These are phyloP conservation scores for Mechanitis mazaeus DNA, from an alignment of 2,888 invertebrate species.

Conservation along the genomic window DNA sequence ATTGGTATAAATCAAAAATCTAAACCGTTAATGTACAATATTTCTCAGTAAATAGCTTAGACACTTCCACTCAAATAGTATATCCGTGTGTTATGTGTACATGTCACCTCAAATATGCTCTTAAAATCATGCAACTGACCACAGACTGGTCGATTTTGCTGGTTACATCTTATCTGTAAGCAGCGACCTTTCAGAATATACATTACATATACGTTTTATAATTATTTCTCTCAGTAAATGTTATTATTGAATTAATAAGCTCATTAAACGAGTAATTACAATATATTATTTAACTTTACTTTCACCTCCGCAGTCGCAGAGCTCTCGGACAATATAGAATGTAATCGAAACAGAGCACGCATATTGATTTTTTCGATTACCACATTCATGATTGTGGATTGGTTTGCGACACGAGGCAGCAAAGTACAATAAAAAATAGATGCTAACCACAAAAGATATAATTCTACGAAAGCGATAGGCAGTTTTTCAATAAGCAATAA, in stretches of 20 bases:
- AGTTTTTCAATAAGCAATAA: conserved; percentile 76
- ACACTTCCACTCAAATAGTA: conserved; percentile 27
- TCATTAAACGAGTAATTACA: conserved; percentile 26
- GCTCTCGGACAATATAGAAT: conserved; percentile 17
- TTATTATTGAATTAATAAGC: conserved; percentile 31
- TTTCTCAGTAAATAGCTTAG: too few species aligned
- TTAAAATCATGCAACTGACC: conserved; percentile 58
- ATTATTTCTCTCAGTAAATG: conserved; percentile 27
- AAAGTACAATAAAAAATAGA: conserved; percentile 37
- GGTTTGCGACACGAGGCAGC: conserved; percentile 34
- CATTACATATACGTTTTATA: conserved; percentile 25
- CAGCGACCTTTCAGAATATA: conserved; percentile 34
- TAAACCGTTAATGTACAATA: too few species aligned
- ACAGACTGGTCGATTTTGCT: conserved; percentile 51
- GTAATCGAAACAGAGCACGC: conserved; percentile 21
- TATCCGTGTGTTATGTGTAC: conserved; percentile 34
- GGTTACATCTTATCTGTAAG: conserved; percentile 45
- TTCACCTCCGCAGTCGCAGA: conserved; percentile 22
- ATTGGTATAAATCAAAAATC: too few species aligned
- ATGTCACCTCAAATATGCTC: conserved; percentile 48
- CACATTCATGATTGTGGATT: conserved; percentile 31
- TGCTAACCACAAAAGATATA: conserved; percentile 47
- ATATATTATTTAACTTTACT: conserved; percentile 22
- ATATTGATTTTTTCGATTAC: conserved; percentile 25
- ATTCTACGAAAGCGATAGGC: conserved; percentile 54